These are phyloP conservation scores for Diorhabda elongata DNA, from an alignment of 1,140 invertebrate species.

Conservation along the genomic window DNA sequence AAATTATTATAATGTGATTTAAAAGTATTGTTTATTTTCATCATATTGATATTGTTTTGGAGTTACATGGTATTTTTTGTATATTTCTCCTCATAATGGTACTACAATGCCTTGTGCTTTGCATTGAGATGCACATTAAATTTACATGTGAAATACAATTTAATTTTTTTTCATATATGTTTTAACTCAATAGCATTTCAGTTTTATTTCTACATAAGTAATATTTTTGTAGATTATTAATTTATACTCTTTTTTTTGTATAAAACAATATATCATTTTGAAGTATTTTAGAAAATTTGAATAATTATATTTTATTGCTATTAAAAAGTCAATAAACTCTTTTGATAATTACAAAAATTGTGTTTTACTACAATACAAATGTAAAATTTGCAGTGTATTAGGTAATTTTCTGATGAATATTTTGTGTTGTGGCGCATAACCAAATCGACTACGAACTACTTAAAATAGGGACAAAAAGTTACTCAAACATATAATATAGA, in stretches of 20 bases:
- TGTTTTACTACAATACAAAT: background rate
- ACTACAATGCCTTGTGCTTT: slow-evolving; percentile 24
- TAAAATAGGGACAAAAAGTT: background rate
- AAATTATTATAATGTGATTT: too few species aligned
- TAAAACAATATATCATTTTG: slow-evolving; percentile 15
- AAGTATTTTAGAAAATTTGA: slow-evolving; percentile 19
- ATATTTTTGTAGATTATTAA: slow-evolving; percentile 19
- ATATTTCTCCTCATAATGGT: too few species aligned
- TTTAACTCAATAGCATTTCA: too few species aligned
- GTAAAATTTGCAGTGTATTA: background rate
- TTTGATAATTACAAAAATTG: slow-evolving; percentile 6
- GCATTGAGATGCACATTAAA: slow-evolving; percentile 18
- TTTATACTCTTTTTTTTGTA: slow-evolving; percentile 11
- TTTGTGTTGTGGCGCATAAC: background rate
- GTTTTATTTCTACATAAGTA: slow-evolving; percentile 4
- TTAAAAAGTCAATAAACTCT: slow-evolving; percentile 20
- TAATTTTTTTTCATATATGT: too few species aligned
- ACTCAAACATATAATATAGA: background rate
- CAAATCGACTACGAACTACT: background rate
- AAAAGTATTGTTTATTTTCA: too few species aligned
- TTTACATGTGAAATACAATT: too few species aligned
- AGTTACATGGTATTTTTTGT: too few species aligned
- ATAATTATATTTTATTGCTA: slow-evolving; percentile 20
- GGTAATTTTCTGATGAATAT: background rate
- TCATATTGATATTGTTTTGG: too few species aligned